These are phyloP conservation scores for Bombus turneri DNA, from an alignment of 1,140 invertebrate species.

Conservation along the genomic window DNA sequence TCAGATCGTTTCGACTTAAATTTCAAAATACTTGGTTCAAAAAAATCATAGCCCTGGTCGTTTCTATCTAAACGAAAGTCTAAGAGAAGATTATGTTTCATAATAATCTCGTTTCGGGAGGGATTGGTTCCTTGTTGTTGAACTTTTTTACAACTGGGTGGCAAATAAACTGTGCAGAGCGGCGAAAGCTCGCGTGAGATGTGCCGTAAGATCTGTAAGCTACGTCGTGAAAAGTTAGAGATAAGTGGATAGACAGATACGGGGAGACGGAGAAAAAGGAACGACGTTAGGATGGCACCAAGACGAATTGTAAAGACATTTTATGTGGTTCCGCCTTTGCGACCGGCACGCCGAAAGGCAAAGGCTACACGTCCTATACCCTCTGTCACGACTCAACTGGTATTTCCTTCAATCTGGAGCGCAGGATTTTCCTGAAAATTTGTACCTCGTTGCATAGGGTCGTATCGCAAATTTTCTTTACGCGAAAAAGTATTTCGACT, in stretches of 20 bases:
- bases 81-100: too few species aligned
- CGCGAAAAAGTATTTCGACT: not conserved
- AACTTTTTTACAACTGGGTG: not conserved
- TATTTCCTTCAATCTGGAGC: conserved; percentile 30
- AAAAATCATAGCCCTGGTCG: too few species aligned
- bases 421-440: conserved; percentile 21
- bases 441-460: not conserved
- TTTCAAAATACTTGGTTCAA: accelerated
- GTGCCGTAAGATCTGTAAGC: conserved; percentile 13
- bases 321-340: conserved; percentile 37
- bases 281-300: conserved; percentile 15
- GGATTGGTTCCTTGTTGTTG: too few species aligned
- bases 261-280: conserved; percentile 27
- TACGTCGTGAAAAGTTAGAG: conserved; percentile 39
- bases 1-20: too few species aligned
- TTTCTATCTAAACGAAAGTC: too few species aligned
- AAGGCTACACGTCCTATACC: conserved; percentile 14
- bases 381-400: not conserved
- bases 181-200: not conserved
- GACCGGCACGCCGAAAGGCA: conserved; percentile 10
- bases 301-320: conserved; percentile 49
- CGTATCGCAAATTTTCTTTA: not conserved
- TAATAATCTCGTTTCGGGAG: too few species aligned
- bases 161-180: not conserved
- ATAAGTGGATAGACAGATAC: conserved; percentile 46